A percentile compares a stretch with the other conserved stretches of the same genome.
These are phyloP conservation scores for Drosophila mettleri DNA, from an alignment of 2,888 invertebrate species.

Conservation along the genomic window DNA sequence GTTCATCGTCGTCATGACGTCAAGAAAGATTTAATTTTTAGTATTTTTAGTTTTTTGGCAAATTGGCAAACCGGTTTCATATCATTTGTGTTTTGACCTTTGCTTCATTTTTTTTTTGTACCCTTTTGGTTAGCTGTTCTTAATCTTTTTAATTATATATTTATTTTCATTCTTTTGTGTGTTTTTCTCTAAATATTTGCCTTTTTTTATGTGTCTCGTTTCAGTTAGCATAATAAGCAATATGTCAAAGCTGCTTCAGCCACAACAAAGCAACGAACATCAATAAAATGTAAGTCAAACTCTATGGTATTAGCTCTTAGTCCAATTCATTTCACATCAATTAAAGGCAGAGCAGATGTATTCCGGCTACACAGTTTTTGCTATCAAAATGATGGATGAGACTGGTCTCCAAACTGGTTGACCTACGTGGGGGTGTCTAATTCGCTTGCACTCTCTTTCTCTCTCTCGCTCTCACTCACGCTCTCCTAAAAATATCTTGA, in stretches of 20 bases:
- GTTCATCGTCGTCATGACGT: constrained; percentile 44
- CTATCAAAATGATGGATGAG: constrained; percentile 75
- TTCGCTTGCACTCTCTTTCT: background rate
- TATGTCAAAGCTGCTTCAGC: constrained; percentile 62
- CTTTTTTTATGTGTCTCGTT: constrained; percentile 43
- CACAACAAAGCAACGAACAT: constrained; percentile 10
- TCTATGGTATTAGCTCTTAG: constrained; percentile 15
- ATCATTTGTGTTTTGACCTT: constrained; percentile 61
- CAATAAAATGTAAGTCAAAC: constrained; percentile 67
- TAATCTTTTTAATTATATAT: constrained; percentile 57
- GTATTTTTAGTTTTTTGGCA: constrained; percentile 40
- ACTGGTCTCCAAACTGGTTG: constrained; percentile 68
- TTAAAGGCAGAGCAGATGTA: constrained; percentile 22
- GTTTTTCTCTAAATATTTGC: constrained; percentile 28
- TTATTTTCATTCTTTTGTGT: constrained; percentile 53
- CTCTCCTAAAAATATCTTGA: constrained; percentile 36
- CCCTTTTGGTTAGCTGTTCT: constrained; percentile 54
- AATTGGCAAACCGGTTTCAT: constrained; percentile 65
- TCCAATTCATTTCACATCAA: constrained; percentile 66
- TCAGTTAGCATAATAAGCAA: constrained; percentile 59
- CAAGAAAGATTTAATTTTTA: constrained; percentile 42
- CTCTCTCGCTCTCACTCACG: constrained; percentile 16
- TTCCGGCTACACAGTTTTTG: constrained; percentile 43
- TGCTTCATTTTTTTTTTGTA: constrained; percentile 30
- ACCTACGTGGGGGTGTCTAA: constrained; percentile 52